Base-by-base conservation (phyloP, 1,140 invertebrate genomes). In the Cydia amplana region DNA sequence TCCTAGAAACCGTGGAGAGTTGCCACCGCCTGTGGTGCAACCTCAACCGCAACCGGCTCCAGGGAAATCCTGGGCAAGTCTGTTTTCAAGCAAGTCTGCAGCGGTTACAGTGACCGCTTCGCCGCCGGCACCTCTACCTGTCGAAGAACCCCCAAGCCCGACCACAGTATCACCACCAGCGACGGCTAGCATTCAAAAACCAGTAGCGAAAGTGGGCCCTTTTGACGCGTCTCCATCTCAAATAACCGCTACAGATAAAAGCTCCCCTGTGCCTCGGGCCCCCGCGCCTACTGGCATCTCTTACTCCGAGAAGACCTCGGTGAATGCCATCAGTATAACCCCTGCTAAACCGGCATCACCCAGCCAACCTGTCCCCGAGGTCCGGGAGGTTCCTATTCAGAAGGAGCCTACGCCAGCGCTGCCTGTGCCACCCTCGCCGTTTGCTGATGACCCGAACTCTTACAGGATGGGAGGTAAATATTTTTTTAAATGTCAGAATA, bases 391-490 rank as follows among this genome's bases (percentile, higher is more conserved):
- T 14, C 84, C 89, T 0, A 81, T 83, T 23, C 80, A 80, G 18
- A 91, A 85, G 77, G 87, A 87, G 32, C 75, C 76, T 14, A 80
- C 81, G 28, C 86, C 83, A 4, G 77, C 86, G 23, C 76, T 86
- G 63, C 91, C 91, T 64, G 85, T 85, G 80, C 91, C 79, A 81
- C 94, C 89, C 4, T 90, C 88, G 28, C 86, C 90, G 5, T 90
- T 87, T 80, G 83, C 90, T 81, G 87, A 93, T 78, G 95, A 96
- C 88, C 95, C 95, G 23, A 93, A 94, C 79, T 94, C 93, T 10
- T 95, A 94, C 76, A 93, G 95, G 78, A 95, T 95, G 93, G 95
- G 95, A 91, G 95, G 95, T 96, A 91, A 94, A 78, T 82, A 85
- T 72, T 64, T 6, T 6, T 60, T 9, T 4, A 23, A 60, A 60